These are phyloP conservation scores for Ammospiza caudacuta DNA, from an alignment of 2,113 vertebrate species.

Conservation along the genomic window DNA sequence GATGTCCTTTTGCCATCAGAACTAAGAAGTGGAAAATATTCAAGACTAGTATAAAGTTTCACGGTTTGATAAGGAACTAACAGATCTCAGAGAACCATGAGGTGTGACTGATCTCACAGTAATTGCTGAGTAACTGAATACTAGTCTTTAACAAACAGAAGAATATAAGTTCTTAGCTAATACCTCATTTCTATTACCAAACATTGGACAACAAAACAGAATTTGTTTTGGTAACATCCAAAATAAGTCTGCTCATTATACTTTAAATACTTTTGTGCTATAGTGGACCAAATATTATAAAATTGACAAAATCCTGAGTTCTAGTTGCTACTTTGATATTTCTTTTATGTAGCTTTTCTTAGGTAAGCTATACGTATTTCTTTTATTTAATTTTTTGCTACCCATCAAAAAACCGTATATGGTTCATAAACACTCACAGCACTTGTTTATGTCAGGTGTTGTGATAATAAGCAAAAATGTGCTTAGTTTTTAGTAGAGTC, in stretches of 20 bases:
- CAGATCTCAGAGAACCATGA: not conserved
- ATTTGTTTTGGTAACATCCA: not conserved
- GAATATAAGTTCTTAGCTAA: not conserved
- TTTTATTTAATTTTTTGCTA: not conserved
- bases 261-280: not conserved
- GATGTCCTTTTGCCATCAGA: not conserved
- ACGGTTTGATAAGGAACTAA: not conserved
- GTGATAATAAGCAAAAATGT: not conserved
- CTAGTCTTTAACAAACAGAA: not conserved
- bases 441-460: not conserved
- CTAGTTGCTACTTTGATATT: not conserved
- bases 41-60: not conserved
- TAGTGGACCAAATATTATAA: not conserved
- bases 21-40: not conserved
- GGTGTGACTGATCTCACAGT: not conserved
- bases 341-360: not conserved
- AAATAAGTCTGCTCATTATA: not conserved
- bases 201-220: not conserved
- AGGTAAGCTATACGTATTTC: not conserved
- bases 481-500: not conserved
- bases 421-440: not conserved
- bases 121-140: not conserved
- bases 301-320: not conserved
- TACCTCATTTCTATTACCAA: not conserved
- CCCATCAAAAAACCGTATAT: not conserved